Evolutionary conservation across 2,113 vertebrate species (phyloP), one percentile per base, ranked within the genome.

Genomic region (Oxygymnocypris stewartii): DNA sequence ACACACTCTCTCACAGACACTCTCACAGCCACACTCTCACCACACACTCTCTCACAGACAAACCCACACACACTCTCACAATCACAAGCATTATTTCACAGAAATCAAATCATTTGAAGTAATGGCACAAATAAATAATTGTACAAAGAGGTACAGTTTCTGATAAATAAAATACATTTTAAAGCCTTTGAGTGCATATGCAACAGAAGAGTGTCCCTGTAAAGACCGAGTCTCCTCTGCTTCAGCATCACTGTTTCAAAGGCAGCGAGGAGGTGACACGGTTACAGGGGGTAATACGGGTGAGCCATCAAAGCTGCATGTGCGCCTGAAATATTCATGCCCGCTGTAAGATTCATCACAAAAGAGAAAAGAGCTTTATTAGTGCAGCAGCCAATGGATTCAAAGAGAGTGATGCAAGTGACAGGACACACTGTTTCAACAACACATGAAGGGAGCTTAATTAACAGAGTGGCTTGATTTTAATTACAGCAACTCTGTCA

Each of bases 271-370:
- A 49, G 65, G 78, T 84, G 88, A 65, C 88, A 90, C 87, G 89
- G 89, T 93, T 88, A 87, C 88, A 91, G 87, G 91, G 37, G 87
- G 89, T 37, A n/a, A 88, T 80, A 69, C 91, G 90, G 88, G 61
- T 49, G 69, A 85, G 28, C 67, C 89, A 94, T 93, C 85, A 93
- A 94, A 94, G 59, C 90, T 94, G 91, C 90, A 95, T 92, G 86
- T 79, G 79, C 82, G 85, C 51, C 85, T 94, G 79, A 94, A 94
- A 92, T 90, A 94, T 94, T 92, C 28, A 95, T 93, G 87, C 63
- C 78, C 57, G 49, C 90, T 93, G 89, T 92, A 51, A 51, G 4
- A 94, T 93, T 93, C 89, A 92, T 93, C 89, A 90, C 71, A 57
- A 47, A 87, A 47, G 18, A 10, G 8, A 65, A 73, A 79, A 87